Evolutionary conservation across 2,797 vertebrate species (phyloP), one percentile per base, ranked within the genome.

Genomic region (Pachyuromys duprasi): DNA sequence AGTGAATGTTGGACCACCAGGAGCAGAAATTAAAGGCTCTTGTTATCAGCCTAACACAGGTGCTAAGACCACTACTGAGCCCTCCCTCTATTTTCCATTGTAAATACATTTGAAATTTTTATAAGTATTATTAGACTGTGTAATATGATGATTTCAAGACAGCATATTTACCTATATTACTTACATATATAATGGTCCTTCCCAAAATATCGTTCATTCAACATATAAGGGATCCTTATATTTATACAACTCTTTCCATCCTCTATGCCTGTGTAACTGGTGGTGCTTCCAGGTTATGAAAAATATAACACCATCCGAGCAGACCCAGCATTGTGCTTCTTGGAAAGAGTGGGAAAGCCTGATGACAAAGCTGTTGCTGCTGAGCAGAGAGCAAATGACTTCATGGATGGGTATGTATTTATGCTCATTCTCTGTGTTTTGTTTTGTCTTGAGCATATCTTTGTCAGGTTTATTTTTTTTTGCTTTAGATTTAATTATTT

Each of bases 351-450:
- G 89, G 99, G 99, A 53, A 99, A 99, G 95, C 99, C 99, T 0
- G 99, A 99, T 87, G 99, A 99, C 80, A 99, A 99, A 98, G 99
- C 99, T 89, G 99, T 99, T 39, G 99, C 99, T 93, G 99, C 99
- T 0, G 99, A 99, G 87, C 99, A 99, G 98, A 99, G 99, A 98
- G 99, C 99, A 95, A 99, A 99, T 94, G 99, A 99, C 98, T 99
- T 99, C 94, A 99, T 99, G 96, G 99, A 99, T 97, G 99, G 99
- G 99, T 99, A 98, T 33, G 99, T 92, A n/a, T 75, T 0, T 53
- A 72, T 94, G 55, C 17, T 57, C 55, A 57, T 18, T 92, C 55
- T 75, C 89, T 0, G 4, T 82, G 2, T 57, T 9, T 55, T 60
- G n/a, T 69, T 0, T 81, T 65, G 67, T 0, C 6, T 8, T 24